Evolutionary conservation across 2,888 invertebrate species (phyloP), one percentile per base, ranked within the genome.

Genomic region (Oscheius sp.): DNA sequence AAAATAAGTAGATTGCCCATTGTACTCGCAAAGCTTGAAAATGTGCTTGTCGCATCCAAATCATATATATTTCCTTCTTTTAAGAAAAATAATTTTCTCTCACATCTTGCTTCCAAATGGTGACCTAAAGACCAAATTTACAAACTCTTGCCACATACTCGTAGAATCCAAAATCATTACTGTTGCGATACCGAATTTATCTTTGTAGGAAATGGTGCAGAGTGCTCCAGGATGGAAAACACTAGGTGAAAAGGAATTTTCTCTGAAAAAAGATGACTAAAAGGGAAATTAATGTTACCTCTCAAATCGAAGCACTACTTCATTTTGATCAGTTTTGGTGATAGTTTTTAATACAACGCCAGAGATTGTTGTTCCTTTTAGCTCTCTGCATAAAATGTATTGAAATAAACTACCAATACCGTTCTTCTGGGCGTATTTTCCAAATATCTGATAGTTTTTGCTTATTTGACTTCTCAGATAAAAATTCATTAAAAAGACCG

Each of bases 11-110:
- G 48, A 71, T 75, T 82, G 27, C 77, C 79, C 45, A 83, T 72
- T 17, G 75, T 75, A 20, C 75, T 75, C 0, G 79, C 55, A 52
- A 73, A 78, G 6, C 73, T 72, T 29, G 78, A 72, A 48, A 68
- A 74, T 46, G 78, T 78, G 15, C 75, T 76, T 65, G 83, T 76
- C 33, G 75, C 76, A 65, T 84, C 84, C 17, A 84, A 52, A 65
- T 79, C 74, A 57, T 75, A 82, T 10, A 27, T 3, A 15, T 29
- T 10, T 8, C 37, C 45, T 3, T 12, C 12, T 45, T 65, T 65
- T 15, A 68, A n/a, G 3, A 68, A 45, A 12, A 15, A 17, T 15
- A 50, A 45, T 6, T 12, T 6, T 12, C 65, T 25, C 23, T 70
- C 70, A 48, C 65, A 70, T 1, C 65, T 55, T 12, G 46, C n/a